Percentiles rank a stretch among this genome's conserved stretches.
Conservation (phyloP, 2,113 vertebrate species). For the Heteronetta atricapilla region DNA sequence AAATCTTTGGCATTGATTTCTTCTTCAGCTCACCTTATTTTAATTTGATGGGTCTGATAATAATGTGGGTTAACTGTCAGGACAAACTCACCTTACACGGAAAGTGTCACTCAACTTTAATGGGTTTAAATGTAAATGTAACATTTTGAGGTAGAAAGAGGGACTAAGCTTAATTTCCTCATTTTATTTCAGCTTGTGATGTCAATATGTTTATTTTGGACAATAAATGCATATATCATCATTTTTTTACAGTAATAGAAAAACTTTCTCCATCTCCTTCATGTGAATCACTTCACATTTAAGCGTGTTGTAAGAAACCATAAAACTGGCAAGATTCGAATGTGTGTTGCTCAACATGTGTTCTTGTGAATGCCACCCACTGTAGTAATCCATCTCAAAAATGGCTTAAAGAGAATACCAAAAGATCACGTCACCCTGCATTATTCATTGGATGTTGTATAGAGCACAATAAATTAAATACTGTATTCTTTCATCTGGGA, state of each 20-base stretch:
- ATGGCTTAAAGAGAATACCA: neutral
- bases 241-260: conserved; percentile 8
- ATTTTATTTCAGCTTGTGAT: conserved; percentile 2
- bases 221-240: neutral
- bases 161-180: neutral
- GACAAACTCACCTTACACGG: neutral
- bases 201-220: conserved; percentile 33
- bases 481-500: neutral
- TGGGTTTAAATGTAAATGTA: neutral
- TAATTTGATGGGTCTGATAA: neutral
- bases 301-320: neutral
- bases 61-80: neutral
- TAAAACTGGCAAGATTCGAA: neutral
- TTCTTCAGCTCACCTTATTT: conserved; percentile 16
- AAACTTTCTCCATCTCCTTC: conserved; percentile 3
- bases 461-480: neutral
- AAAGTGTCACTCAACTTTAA: neutral
- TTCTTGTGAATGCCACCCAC: conserved; percentile 27
- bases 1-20: neutral
- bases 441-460: neutral
- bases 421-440: neutral
- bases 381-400: neutral
- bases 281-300: neutral
- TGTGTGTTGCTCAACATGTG: neutral
- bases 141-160: neutral